Evolutionary conservation across 35 echinoderm and acorn worm species (phyloP), one percentile per base, ranked within the genome.

Genomic region (Eucidaris tribuloides): DNA sequence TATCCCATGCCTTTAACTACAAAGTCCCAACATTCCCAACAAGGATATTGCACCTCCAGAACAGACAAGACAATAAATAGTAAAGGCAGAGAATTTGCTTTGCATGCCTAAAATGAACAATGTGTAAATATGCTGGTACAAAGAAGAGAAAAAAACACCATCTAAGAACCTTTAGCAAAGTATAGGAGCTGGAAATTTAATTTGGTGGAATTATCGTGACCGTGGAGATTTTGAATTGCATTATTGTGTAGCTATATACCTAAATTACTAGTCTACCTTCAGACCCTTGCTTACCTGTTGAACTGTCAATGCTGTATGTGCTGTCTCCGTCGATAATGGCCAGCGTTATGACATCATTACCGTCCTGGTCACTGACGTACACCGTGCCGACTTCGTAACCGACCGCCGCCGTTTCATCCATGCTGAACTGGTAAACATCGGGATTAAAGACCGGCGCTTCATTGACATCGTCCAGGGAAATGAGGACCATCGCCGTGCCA

Each of bases 281-380:
- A 62, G 7, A 80, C 5, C 20, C 36, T 25, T 39, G 79, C 85
- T 60, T 42, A 97, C 94, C 94, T 84, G 94, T 91, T 7, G 34
- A 45, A 3, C 42, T 19, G 58, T 90, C 74, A 18, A 99, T 88
- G 2, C 20, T 65, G 82, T 93, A 99, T 3, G 54, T 58, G 18
- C 77, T 58, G 37, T 44, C 79, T 29, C 78, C 79, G 29, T 79
- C 79, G 11, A 44, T 11, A 55, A 99, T 86, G 5, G 23, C 46
- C 31, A 90, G 89, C 7, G 40, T 48, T 31, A 99, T 71, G 38
- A 27, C 38, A 45, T 93, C 86, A 56, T 46, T 2, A 1, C 29
- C 71, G 81, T 99, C 96, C 11, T 87, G 77, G 45, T 99, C 96
- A 25, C 91, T 99, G 11, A 87, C 96, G 62, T 93, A 93, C 11